Base-by-base conservation (phyloP, 2,797 vertebrate genomes). In the Sebastes nivosus region DNA sequence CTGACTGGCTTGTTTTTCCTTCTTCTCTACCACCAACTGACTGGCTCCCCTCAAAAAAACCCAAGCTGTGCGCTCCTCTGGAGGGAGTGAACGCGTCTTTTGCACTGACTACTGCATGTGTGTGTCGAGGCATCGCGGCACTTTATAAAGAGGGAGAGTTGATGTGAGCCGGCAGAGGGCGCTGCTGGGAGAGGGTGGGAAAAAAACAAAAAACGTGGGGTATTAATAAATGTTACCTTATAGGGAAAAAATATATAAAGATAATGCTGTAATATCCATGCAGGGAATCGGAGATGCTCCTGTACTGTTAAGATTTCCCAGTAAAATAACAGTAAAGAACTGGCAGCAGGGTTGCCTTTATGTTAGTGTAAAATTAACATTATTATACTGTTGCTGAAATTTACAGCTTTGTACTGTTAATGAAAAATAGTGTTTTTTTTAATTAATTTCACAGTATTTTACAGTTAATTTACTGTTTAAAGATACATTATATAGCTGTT, bases 71-170 rank as follows among this genome's bases (percentile, higher is more conserved):
- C 90, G 91, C 91, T 92, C 89, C 88, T 91, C 67, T 81, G 75
- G 77, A 90, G 83, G 85, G 84, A 81, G 82, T 70, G 86, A 82
- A 92, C 86, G 92, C 90, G 88, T 57, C 87, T 91, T 85, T 86
- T 36, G 79, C 87, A 80, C 88, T 76, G 92, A 87, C 90, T 94
- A 87, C 90, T 94, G 91, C 85, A 74, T 82, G 88, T 89, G 84
- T 87, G n/a, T 70, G 91, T 87, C 77, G 85, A 88, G 86, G 88
- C 89, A 87, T 80, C 92, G 18, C 91, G 22, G 80, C 88, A 89
- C 88, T 93, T 94, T 93, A 92, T 94, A 92, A 63, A 76, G 81
- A 68, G 24, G 79, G 38, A 42, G 38, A 65, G 76, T 76, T 69
- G 14, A 25, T 32, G 60, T 2, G 16, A 1, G 27, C 90, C 94